Conservation (phyloP, 2,113 vertebrate genomes). For the Actinemys pallida region DNA sequence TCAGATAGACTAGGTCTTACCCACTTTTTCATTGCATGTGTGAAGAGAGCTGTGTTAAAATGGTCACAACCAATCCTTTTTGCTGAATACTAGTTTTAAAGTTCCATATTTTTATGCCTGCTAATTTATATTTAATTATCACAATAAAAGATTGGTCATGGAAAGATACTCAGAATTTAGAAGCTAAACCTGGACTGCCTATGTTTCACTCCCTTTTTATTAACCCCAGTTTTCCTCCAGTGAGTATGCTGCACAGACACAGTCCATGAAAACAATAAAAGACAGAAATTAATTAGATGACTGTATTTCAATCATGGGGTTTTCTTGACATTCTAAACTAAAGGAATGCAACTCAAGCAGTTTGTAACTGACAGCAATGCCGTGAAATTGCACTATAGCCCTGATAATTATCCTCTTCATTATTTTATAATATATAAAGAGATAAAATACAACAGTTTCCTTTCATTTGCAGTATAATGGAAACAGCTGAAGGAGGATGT, state of each 20-base stretch:
- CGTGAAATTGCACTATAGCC: constrained; percentile 63
- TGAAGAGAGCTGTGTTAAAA: constrained; percentile 16
- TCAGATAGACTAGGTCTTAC: background rate
- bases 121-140: constrained; percentile 53
- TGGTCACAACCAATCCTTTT: constrained; percentile 19
- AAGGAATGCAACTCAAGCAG: constrained; percentile 61
- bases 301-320: constrained; percentile 69
- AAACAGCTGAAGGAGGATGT: constrained; percentile 44
- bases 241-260: constrained; percentile 14
- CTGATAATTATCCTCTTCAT: constrained; percentile 77
- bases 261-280: constrained; percentile 61
- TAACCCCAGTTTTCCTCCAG: constrained; percentile 17
- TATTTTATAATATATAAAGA: constrained; percentile 76
- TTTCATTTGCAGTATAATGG: constrained; percentile 64
- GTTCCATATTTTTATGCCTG: background rate
- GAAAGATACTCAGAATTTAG: constrained; percentile 51
- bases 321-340: constrained; percentile 67
- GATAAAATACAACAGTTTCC: constrained; percentile 59
- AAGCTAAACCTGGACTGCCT: constrained; percentile 48
- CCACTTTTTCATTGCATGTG: constrained; percentile 24
- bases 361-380: constrained; percentile 70
- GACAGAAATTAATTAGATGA: constrained; percentile 75
- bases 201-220: constrained; percentile 51
- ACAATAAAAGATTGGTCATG: constrained; percentile 9
- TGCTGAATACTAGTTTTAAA: constrained; percentile 1